Percentiles rank a stretch among this genome's conserved stretches.
Conservation (phyloP, 2,888 invertebrate genomes). For the Ectemnius cavifrons region DNA sequence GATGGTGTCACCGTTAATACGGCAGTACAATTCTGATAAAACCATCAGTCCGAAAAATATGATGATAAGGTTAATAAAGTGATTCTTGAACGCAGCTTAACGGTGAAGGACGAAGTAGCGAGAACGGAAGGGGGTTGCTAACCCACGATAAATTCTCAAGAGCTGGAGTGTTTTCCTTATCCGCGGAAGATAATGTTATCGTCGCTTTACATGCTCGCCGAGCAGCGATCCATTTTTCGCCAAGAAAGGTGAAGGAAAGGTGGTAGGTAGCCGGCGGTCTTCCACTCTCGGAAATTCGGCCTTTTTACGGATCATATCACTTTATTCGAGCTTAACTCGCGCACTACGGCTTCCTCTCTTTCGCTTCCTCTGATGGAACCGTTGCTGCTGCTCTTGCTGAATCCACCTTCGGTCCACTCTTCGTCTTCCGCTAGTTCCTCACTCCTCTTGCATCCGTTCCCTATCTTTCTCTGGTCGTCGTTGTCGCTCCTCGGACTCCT, state of each 20-base stretch:
- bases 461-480: no score
- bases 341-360: not conserved
- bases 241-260: no score
- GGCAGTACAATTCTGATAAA: no score
- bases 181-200: constrained; percentile 32
- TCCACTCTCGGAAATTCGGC: constrained; percentile 14
- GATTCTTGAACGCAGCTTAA: not conserved
- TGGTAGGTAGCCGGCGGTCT: not conserved
- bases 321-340: constrained; percentile 16
- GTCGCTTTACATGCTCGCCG: constrained; percentile 23
- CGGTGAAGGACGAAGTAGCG: not conserved
- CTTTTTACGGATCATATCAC: constrained; percentile 36
- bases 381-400: no score
- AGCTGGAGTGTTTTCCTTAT: constrained; percentile 11
- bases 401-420: no score
- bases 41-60: no score
- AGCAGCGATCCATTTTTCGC: constrained; percentile 5
- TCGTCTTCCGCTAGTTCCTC: no score
- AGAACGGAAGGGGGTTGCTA: no score
- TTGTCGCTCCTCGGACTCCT: no score
- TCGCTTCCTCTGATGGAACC: not conserved
- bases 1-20: no score
- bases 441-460: no score
- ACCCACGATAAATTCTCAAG: not conserved
- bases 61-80: no score